Evolutionary conservation across 2,888 invertebrate species (phyloP).

Genomic region (Agonopterix alstromeriana): DNA sequence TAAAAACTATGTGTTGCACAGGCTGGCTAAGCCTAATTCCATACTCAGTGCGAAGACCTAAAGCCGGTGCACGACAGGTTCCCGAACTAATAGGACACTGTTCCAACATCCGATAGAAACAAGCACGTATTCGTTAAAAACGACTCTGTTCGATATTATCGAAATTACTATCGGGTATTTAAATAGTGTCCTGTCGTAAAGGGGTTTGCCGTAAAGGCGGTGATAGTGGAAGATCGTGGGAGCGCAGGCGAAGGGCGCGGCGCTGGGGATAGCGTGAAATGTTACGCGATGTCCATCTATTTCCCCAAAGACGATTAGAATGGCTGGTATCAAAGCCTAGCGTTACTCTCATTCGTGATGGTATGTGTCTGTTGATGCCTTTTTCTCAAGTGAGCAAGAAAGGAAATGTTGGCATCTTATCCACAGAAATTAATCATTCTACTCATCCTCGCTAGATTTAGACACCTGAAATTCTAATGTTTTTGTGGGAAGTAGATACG

Average conservation of each 20-base stretch:
- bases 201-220: conserved; percentile 55
- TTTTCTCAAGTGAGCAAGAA: too few relatives aligned
- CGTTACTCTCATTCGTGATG: too few relatives aligned
- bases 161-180: conserved; percentile 33
- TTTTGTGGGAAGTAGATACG: too few relatives aligned
- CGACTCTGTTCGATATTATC: conserved; percentile 6
- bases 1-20: conserved; percentile 5
- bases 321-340: too few relatives aligned
- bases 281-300: conserved; percentile 22
- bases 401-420: too few relatives aligned
- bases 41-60: too few relatives aligned
- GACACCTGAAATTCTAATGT: too few relatives aligned
- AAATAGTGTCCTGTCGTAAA: conserved; percentile 30
- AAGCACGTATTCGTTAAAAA: conserved; percentile 1
- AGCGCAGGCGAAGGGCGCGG: conserved; percentile 66
- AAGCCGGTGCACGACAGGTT: conserved; percentile 22
- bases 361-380: too few relatives aligned
- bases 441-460: too few relatives aligned
- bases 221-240: conserved; percentile 66
- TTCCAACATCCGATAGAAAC: conserved; percentile 35
- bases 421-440: too few relatives aligned
- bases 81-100: conserved; percentile 35
- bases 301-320: conserved; percentile 16
- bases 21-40: too few relatives aligned
- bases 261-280: conserved; percentile 48